Evolutionary conservation across 2,113 vertebrate species (phyloP), one percentile per base, ranked within the genome.

Genomic region (Poeciliopsis prolifica): DNA sequence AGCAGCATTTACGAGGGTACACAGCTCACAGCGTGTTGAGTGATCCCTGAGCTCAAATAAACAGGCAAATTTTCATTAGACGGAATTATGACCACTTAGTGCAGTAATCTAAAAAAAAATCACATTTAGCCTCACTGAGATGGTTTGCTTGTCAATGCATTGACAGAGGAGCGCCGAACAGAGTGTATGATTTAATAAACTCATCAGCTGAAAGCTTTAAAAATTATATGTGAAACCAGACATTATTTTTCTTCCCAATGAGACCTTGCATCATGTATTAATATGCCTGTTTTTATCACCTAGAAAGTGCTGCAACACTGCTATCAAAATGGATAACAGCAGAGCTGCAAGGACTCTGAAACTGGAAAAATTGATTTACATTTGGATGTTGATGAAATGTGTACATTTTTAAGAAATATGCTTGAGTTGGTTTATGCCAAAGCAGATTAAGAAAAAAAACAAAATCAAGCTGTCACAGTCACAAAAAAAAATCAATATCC

Each of bases 161-260:
- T 65, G 58, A 63, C 15, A 31, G 61, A 73, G 54, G 69, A 69
- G 35, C 26, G 29, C 42, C 24, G 15, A 80, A 78, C 74, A 80
- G 30, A 72, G 35, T 82, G 75, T 64, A 62, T 83, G 5, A 13
- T 29, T 14, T 29, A 17, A 3, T 29, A 29, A 14, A 44, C n/a
- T 67, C 37, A 44, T 88, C 67, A 54, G 62, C 72, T 80, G 80
- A 86, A 29, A 42, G 72, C 33, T 82, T 87, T 82, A 77, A 67
- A 77, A 67, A 68, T 72, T 70, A 58, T 64, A 69, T 68, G 13
- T 31, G 13, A 31, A 37, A 40, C 17, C 44, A 68, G 24, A 64
- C n/a, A 35, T 51, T 54, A 28, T 77, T 66, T 62, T 48, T 66
- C 68, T 26, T 4, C 40, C 37, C 63, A 54, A 9, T 14, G 13